A percentile compares a stretch with the other conserved stretches of the same genome.
phyloP scores from a whole-genome alignment of 2,113 vertebrate species.

The Onychorhynchus coronatus region DNA sequence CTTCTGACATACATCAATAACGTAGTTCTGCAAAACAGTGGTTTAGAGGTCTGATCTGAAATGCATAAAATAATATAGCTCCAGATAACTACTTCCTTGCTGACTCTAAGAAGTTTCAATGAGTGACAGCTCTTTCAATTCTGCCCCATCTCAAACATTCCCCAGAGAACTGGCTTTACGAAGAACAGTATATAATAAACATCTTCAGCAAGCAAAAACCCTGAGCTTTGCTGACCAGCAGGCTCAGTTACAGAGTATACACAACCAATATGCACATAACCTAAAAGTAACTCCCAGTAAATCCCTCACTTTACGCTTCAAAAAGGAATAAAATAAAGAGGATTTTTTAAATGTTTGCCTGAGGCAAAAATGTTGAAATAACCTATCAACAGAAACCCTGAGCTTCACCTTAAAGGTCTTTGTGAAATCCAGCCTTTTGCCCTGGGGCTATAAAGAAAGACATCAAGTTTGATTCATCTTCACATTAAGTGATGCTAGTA shows the following conservation, averaged over 20 bases:
- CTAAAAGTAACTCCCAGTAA: background rate
- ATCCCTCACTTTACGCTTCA: background rate
- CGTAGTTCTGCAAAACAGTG: background rate
- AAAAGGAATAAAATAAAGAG: background rate
- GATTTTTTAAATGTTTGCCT: background rate
- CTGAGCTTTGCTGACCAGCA: background rate
- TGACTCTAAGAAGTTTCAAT: background rate
- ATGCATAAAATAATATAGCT: background rate
- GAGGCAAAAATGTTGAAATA: background rate
- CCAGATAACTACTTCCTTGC: background rate
- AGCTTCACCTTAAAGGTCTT: background rate
- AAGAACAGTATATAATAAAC: background rate
- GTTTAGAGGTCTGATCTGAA: background rate
- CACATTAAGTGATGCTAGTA: background rate
- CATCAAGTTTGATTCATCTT: slow-evolving; percentile 18
- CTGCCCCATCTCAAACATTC: background rate
- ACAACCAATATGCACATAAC: background rate
- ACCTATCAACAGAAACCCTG: background rate
- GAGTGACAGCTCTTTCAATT: background rate
- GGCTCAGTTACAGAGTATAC: background rate
- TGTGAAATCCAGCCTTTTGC: background rate
- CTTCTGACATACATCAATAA: background rate
- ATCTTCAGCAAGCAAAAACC: background rate
- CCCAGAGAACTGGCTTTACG: background rate
- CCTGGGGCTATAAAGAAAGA: background rate